Evolutionary conservation across 2,113 vertebrate species (phyloP).

Genomic region (Spea bombifrons): DNA sequence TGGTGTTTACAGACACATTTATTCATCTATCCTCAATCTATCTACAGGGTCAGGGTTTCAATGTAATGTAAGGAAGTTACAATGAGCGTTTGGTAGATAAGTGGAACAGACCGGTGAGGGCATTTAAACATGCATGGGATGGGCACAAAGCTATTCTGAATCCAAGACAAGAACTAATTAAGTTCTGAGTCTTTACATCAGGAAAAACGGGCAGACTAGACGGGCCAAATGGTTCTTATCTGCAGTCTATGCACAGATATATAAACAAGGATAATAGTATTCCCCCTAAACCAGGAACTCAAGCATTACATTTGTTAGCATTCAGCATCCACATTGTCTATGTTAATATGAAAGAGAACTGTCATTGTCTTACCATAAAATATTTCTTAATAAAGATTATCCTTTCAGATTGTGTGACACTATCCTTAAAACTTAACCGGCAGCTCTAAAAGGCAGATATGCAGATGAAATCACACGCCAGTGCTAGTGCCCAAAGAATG

Average conservation of each 20-base stretch:
- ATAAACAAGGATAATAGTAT: background rate
- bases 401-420: background rate
- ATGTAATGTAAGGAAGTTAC: no score
- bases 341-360: background rate
- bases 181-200: no score
- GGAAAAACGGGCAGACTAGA: no score
- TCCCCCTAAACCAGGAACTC: background rate
- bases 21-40: background rate
- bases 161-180: no score
- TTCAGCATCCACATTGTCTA: background rate
- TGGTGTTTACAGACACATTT: background rate
- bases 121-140: no score
- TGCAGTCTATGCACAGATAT: background rate
- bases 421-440: background rate
- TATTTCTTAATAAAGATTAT: background rate
- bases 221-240: no score
- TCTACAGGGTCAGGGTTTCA: background rate
- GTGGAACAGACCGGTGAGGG: background rate
- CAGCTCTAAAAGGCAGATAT: background rate
- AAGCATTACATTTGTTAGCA: background rate
- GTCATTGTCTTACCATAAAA: background rate
- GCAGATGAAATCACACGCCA: background rate
- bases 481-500: slow-evolving; percentile 11
- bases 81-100: no score
- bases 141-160: no score